These are phyloP conservation scores for Alviniconcha strummeri DNA, from an alignment of 2,888 invertebrate genomes.

Conservation along the genomic window DNA sequence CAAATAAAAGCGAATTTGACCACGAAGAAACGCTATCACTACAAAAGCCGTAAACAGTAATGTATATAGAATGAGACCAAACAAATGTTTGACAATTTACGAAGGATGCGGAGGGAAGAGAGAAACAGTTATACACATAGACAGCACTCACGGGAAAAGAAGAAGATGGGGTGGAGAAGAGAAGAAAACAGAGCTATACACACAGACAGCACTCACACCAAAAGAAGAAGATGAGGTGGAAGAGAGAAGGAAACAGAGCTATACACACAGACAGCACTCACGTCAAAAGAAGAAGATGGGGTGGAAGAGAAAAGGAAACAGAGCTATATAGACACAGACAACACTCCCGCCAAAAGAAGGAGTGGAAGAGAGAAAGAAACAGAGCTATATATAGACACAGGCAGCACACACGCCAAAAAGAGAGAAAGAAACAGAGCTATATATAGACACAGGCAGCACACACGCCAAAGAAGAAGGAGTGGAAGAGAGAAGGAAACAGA, in stretches of 20 bases:
- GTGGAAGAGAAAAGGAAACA: background rate
- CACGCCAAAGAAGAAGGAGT: background rate
- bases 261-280: too few relatives aligned
- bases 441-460: too few relatives aligned
- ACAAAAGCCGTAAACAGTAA: too few relatives aligned
- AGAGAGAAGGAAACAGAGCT: too few relatives aligned
- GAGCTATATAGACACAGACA: too few relatives aligned
- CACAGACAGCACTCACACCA: too few relatives aligned
- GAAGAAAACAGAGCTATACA: background rate
- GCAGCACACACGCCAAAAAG: background rate
- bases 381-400: background rate
- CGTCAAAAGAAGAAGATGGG: background rate
- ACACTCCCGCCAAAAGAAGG: background rate
- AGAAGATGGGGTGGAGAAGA: background rate
- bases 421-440: background rate
- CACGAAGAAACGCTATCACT: too few relatives aligned
- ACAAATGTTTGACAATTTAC: too few relatives aligned
- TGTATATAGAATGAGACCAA: too few relatives aligned
- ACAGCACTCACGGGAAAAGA: background rate
- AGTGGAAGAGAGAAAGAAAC: background rate
- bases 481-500: background rate
- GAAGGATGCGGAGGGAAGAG: background rate
- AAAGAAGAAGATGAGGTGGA: background rate
- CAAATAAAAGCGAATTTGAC: too few relatives aligned
- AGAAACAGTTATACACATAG: background rate